Conservation (phyloP, 2,113 vertebrate species). For the Erpornis zantholeuca region DNA sequence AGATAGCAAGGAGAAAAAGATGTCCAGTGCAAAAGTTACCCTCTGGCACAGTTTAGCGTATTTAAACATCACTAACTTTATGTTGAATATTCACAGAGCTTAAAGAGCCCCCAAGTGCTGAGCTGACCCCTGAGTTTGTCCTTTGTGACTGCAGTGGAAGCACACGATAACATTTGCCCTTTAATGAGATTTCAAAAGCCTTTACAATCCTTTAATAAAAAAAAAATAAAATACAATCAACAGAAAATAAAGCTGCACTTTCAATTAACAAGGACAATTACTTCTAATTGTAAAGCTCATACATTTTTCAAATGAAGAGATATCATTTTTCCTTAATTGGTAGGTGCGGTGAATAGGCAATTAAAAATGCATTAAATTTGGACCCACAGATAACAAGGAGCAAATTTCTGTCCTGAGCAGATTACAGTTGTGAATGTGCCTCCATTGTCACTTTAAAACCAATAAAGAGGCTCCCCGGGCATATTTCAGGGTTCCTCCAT, state of each 20-base stretch:
- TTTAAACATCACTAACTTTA: neutral
- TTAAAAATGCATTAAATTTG: constrained; percentile 75
- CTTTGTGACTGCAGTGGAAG: neutral
- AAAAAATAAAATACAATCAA: constrained; percentile 35
- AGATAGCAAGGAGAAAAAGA: neutral
- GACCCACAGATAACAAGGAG: constrained; percentile 53
- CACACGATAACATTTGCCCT: neutral
- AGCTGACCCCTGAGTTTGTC: neutral
- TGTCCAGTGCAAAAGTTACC: neutral
- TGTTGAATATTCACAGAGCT: neutral
- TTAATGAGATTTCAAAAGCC: constrained; percentile 40
- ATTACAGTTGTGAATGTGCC: constrained; percentile 24
- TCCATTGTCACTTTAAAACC: neutral
- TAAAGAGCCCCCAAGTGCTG: neutral
- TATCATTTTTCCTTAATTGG: constrained; percentile 71
- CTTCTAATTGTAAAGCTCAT: constrained; percentile 69
- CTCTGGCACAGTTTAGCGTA: neutral
- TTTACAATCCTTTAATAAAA: constrained; percentile 38
- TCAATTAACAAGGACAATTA: constrained; percentile 77
- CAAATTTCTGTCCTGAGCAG: constrained; percentile 19
- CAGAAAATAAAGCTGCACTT: constrained; percentile 71
- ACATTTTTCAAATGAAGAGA: constrained; percentile 71
- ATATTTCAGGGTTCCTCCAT: neutral
- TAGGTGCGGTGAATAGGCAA: constrained; percentile 70
- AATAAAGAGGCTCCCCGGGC: neutral